These are phyloP conservation scores for Dasysyrphus albostriatus DNA, from an alignment of 2,888 invertebrate species.

Conservation along the genomic window DNA sequence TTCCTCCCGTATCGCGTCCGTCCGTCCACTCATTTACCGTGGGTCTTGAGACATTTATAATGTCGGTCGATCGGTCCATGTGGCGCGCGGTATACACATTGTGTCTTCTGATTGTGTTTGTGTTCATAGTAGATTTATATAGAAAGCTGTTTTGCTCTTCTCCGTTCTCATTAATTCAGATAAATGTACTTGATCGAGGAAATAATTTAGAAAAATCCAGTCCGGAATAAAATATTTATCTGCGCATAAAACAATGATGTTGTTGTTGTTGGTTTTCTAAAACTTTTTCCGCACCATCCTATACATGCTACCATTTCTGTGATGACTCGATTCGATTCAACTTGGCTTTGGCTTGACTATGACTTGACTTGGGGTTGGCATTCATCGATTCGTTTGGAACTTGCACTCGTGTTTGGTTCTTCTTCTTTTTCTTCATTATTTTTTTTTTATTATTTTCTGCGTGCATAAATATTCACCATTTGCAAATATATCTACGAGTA, in stretches of 20 bases:
- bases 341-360: not conserved
- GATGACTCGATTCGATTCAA: constrained; percentile 21
- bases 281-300: constrained; percentile 37
- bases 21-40: not conserved
- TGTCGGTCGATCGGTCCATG: not conserved
- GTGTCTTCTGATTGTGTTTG: not conserved
- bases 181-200: constrained; percentile 72
- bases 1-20: too few relatives aligned
- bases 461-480: constrained; percentile 75
- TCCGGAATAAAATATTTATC: constrained; percentile 72
- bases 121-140: not conserved
- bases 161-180: constrained; percentile 74
- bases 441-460: constrained; percentile 43
- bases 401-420: constrained; percentile 25
- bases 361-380: constrained; percentile 8
- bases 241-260: constrained; percentile 69
- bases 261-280: constrained; percentile 46
- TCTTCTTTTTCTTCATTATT: constrained; percentile 11
- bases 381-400: constrained; percentile 13
- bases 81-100: not conserved
- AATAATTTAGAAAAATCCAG: constrained; percentile 76
- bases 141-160: constrained; percentile 53
- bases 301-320: constrained; percentile 1
- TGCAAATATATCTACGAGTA: constrained; percentile 66
- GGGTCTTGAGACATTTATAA: not conserved